A percentile compares a stretch with the other conserved stretches of the same genome.
Evolutionary conservation across 23 tunicate species (phyloP).

Genomic region (Diplosoma virens): DNA sequence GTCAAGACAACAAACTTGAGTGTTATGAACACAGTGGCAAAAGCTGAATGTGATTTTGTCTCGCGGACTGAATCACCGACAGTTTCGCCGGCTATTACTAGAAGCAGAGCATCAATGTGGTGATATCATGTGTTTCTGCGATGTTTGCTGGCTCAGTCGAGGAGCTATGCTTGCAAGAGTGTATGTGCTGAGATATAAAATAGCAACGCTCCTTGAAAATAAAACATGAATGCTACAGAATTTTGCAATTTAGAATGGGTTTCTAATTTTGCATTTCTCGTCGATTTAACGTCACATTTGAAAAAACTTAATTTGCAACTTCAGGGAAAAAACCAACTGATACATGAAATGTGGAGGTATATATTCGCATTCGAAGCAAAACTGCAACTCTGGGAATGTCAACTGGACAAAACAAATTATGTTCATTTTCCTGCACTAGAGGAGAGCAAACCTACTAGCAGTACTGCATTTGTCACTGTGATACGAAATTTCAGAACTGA

Average conservation of each 20-base stretch:
- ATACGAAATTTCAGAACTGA: slow-evolving; percentile 49
- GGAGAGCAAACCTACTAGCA: slow-evolving; percentile 41
- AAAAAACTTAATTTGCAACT: slow-evolving; percentile 68
- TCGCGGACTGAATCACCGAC: slow-evolving; percentile 52
- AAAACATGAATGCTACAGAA: slow-evolving; percentile 29
- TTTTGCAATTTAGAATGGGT: slow-evolving; percentile 67
- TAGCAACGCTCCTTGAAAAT: slow-evolving; percentile 46
- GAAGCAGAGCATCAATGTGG: slow-evolving; percentile 75
- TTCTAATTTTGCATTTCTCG: slow-evolving; percentile 54
- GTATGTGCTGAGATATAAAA: slow-evolving; percentile 38
- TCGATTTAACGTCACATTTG: slow-evolving; percentile 66
- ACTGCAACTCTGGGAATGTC: slow-evolving; percentile 77
- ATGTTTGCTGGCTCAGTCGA: slow-evolving; percentile 76
- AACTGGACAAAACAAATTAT: slow-evolving; percentile 44
- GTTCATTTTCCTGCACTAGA: slow-evolving; percentile 56
- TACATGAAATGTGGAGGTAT: slow-evolving; percentile 76
- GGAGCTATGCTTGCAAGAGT: slow-evolving; percentile 61
- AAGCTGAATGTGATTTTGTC: slow-evolving; percentile 62
- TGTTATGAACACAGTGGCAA: slow-evolving; percentile 64
- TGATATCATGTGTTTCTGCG: slow-evolving; percentile 60
- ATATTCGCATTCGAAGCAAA: slow-evolving; percentile 60
- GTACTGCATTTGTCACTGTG: slow-evolving; percentile 45
- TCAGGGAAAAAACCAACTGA: slow-evolving; percentile 61
- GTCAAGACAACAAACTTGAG: slow-evolving; percentile 39
- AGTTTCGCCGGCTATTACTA: slow-evolving; percentile 63